A percentile compares a stretch with the other conserved stretches of the same genome.
Conservation (phyloP, 2,797 vertebrate genomes). For the Perodicticus potto region DNA sequence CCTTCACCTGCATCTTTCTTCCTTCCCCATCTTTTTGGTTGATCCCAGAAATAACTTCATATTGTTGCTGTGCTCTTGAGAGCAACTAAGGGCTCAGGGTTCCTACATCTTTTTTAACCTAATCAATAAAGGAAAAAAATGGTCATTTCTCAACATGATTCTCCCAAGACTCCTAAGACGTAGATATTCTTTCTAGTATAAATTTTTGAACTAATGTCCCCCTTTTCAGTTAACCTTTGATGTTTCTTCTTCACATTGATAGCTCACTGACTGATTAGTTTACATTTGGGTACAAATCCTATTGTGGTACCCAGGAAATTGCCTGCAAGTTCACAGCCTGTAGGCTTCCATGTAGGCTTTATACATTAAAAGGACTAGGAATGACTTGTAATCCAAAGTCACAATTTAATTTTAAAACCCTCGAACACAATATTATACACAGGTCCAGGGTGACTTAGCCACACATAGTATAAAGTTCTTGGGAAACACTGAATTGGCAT, state of each 20-base stretch:
- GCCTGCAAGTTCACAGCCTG: constrained; percentile 45
- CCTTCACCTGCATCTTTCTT: background rate
- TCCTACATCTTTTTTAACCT: background rate
- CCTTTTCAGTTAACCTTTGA: constrained; percentile 38
- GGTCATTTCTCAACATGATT: constrained; percentile 38
- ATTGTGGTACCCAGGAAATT: background rate
- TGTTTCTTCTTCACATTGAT: constrained; percentile 28
- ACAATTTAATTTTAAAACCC: constrained; percentile 37
- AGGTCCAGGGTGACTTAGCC: background rate
- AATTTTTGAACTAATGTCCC: constrained; percentile 7
- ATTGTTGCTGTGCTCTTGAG: background rate
- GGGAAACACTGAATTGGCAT: background rate
- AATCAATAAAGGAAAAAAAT: background rate
- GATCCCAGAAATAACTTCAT: background rate
- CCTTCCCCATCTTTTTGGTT: background rate
- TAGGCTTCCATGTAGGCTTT: background rate
- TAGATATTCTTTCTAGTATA: background rate
- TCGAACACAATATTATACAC: background rate
- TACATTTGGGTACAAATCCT: constrained; percentile 57
- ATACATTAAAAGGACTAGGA: background rate
- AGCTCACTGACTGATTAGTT: constrained; percentile 56
- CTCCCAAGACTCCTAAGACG: background rate
- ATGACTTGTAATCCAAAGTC: constrained; percentile 43
- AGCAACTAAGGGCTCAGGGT: background rate
- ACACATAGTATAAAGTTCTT: background rate